These are phyloP conservation scores for Champsocephalus esox DNA, from an alignment of 2,797 vertebrate species.

Conservation along the genomic window DNA sequence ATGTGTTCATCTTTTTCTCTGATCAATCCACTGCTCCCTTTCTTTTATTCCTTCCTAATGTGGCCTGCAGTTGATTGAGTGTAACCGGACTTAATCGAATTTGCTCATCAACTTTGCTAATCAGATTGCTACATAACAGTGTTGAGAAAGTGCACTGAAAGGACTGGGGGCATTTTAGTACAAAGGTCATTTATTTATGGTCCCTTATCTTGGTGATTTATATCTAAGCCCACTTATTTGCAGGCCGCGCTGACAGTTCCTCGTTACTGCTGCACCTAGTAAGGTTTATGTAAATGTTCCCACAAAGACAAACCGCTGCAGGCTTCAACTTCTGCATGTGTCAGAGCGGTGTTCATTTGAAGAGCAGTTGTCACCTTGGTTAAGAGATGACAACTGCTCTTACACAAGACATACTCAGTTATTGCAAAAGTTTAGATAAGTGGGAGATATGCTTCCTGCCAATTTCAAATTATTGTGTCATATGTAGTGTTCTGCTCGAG, in stretches of 20 bases:
- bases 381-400: constrained; percentile 40
- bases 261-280: constrained; percentile 52
- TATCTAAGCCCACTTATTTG: constrained; percentile 54
- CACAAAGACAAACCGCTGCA: constrained; percentile 19
- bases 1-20: background rate
- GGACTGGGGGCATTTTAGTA: constrained; percentile 50
- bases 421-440: constrained; percentile 34
- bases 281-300: constrained; percentile 42
- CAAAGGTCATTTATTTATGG: constrained; percentile 71
- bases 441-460: background rate
- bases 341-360: constrained; percentile 28
- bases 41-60: constrained; percentile 9
- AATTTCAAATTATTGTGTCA: background rate
- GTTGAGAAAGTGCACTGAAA: constrained; percentile 28
- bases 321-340: constrained; percentile 51
- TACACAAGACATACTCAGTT: constrained; percentile 45
- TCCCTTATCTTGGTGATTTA: constrained; percentile 62
- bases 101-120: constrained; percentile 17
- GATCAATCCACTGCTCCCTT: constrained; percentile 12
- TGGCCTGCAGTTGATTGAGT: background rate
- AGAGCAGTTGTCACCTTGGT: constrained; percentile 61
- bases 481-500: background rate
- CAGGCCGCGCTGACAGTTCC: constrained; percentile 48
- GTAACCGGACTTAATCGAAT: constrained; percentile 14
- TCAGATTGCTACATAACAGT: constrained; percentile 19